A percentile compares a stretch with the other conserved stretches of the same genome.
phyloP scores from a whole-genome alignment of 1,140 invertebrate species.

The Eumaeus atala region DNA sequence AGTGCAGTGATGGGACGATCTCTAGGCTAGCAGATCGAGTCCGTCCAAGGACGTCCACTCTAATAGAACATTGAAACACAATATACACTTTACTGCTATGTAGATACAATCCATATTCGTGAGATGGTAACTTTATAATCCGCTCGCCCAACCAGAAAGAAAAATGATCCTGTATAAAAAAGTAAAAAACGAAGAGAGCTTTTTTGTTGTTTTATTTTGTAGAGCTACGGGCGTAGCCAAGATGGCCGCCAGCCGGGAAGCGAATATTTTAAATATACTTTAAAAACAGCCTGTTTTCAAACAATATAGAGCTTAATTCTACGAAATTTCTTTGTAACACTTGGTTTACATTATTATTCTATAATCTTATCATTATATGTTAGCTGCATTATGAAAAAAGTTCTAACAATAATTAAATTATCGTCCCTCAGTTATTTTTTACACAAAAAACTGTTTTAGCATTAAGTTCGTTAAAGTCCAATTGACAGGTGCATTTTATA shows the following conservation, averaged over 20 bases:
- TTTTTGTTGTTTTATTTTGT: slow-evolving; percentile 69
- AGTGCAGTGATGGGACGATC: slow-evolving; percentile 58
- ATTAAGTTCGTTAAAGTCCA: slow-evolving; percentile 46
- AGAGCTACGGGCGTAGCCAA: slow-evolving; percentile 51
- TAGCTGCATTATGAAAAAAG: neutral
- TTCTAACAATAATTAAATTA: neutral
- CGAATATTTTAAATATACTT: slow-evolving; percentile 50
- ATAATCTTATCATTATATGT: no score
- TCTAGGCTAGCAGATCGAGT: slow-evolving; percentile 70
- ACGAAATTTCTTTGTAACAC: no score
- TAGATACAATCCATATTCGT: slow-evolving; percentile 31
- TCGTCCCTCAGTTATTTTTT: neutral
- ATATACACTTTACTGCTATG: slow-evolving; percentile 31
- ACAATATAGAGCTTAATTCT: no score
- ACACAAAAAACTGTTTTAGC: neutral
- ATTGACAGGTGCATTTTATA: slow-evolving; percentile 62
- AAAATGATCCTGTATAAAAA: slow-evolving; percentile 74
- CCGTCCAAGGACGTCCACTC: slow-evolving; percentile 71
- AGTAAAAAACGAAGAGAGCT: slow-evolving; percentile 55
- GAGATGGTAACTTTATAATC: slow-evolving; percentile 35
- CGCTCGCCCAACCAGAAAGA: slow-evolving; percentile 54
- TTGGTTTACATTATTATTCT: no score
- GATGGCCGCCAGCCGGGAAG: slow-evolving; percentile 55
- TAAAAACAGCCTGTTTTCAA: no score
- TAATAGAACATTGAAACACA: slow-evolving; percentile 30